Conservation (phyloP, 2,113 vertebrate genomes). For the Pachycephala philippinensis region DNA sequence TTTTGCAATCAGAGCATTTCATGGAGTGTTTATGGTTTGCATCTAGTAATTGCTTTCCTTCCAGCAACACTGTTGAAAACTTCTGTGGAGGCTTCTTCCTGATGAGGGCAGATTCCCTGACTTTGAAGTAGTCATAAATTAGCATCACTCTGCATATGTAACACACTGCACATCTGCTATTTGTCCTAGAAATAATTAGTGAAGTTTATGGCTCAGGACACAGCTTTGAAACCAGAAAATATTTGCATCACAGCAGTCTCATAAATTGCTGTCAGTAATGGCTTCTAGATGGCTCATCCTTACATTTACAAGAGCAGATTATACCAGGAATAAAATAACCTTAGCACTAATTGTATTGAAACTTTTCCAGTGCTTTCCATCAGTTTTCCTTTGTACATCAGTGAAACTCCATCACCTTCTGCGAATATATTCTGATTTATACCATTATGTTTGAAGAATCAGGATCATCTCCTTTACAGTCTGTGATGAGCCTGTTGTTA, state of each 20-base stretch:
- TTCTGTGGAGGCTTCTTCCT: not conserved
- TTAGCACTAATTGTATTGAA: not conserved
- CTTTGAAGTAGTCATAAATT: constrained; percentile 35
- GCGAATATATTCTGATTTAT: not conserved
- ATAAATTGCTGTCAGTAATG: not conserved
- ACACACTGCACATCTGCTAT: not conserved
- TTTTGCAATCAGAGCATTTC: not conserved
- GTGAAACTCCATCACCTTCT: not conserved
- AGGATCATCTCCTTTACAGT: not conserved
- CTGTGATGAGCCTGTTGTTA: not conserved
- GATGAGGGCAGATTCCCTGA: not conserved
- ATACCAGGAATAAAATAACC: not conserved
- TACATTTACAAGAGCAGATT: not conserved
- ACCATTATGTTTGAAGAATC: not conserved
- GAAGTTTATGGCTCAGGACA: not conserved
- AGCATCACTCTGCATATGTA: not conserved
- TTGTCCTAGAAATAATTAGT: constrained; percentile 9
- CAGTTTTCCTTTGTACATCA: not conserved
- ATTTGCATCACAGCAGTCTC: not conserved
- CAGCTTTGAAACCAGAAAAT: constrained; percentile 2
- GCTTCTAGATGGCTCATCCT: not conserved
- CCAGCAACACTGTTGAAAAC: not conserved
- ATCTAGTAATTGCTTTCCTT: not conserved
- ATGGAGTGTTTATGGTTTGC: not conserved
- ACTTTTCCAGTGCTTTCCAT: not conserved